Conservation (phyloP, 1,140 invertebrate species). For the Drosophila rhopaloa region DNA sequence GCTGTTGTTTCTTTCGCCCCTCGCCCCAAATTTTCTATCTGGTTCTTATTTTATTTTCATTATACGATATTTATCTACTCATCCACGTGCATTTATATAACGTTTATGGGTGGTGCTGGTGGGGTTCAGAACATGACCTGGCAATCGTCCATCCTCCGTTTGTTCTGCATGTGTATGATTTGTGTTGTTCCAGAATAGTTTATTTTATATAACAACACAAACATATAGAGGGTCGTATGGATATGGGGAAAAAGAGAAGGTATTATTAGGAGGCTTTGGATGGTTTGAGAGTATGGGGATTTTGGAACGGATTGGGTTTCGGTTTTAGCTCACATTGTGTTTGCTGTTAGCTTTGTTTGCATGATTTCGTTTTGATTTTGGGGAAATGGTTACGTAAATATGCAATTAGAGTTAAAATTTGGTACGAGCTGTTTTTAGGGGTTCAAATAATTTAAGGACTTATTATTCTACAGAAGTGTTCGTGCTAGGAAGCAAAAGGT, state of each 20-base stretch:
- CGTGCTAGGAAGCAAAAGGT: too few species aligned
- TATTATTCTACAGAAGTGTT: too few species aligned
- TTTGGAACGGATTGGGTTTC: slow-evolving; percentile 11
- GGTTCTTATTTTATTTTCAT: slow-evolving; percentile 79
- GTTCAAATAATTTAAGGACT: not conserved
- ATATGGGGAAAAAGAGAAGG: not conserved
- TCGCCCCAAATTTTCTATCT: slow-evolving; percentile 31
- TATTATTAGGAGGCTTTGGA: not conserved
- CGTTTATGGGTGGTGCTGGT: slow-evolving; percentile 47
- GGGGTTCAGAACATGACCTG: slow-evolving; percentile 30
- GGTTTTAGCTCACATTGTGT: slow-evolving; percentile 18
- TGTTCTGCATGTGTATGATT: slow-evolving; percentile 47
- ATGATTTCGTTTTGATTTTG: slow-evolving; percentile 59
- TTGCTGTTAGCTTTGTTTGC: slow-evolving; percentile 8
- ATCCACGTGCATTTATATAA: slow-evolving; percentile 78
- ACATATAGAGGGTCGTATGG: slow-evolving; percentile 13
- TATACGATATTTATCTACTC: slow-evolving; percentile 83
- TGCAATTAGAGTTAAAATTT: slow-evolving; percentile 53
- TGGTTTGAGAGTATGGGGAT: not conserved
- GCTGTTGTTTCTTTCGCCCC: slow-evolving; percentile 36
- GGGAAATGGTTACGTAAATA: slow-evolving; percentile 63
- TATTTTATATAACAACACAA: slow-evolving; percentile 67
- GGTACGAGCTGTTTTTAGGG: not conserved
- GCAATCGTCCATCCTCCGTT: slow-evolving; percentile 37
- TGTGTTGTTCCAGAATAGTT: slow-evolving; percentile 69